Base-by-base conservation (phyloP, 1,140 invertebrate species). In the Zaprionus inermis region DNA sequence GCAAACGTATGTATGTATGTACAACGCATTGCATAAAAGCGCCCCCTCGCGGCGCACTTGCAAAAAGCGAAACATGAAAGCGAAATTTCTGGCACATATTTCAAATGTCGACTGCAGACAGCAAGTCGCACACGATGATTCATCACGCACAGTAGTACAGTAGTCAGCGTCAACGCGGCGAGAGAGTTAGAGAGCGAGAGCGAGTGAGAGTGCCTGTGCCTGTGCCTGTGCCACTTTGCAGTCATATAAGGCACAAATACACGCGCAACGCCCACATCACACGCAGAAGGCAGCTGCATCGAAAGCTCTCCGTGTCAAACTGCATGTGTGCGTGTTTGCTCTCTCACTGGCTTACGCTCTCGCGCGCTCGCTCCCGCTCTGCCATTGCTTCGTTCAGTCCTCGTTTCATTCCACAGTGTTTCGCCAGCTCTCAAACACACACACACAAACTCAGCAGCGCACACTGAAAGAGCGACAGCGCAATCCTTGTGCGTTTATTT, bases 401-500 rank as follows among this genome's bases (percentile, higher is more conserved):
- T 34, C 57, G 56, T 71, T 78, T 49, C 56, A 69, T 63, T 78
- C 52, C 60, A 58, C 22, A n/a, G 38, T 12, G 60, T 70, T 63
- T 44, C 66, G 14, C 79, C 22, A 54, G 11, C 66, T 6, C 64
- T 58, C 16, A 52, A 2, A 71, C 34, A 68, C 49, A 59, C 44
- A 38, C 14, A 20, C 41, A 38, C 9, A 44, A 2, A 51, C 30
- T 46, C 18, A 46, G 28, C 28, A 32, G 49, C 49, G 20, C 20
- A 49, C 16, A 54, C 24, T 44, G 38, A 28, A 10, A 65, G 41
- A 49, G 24, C 41, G 78, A 80, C 59, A 72, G 54, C 52, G 71
- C 78, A 84, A 91, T 91, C 90, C 86, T 91, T 91, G 81, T 89
- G 90, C 81, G 71, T 82, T 79, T 81, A 89, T 92, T 88, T 92